Evolutionary conservation across 2,888 invertebrate species (phyloP), one percentile per base, ranked within the genome.

Genomic region (Hyposoter didymator): DNA sequence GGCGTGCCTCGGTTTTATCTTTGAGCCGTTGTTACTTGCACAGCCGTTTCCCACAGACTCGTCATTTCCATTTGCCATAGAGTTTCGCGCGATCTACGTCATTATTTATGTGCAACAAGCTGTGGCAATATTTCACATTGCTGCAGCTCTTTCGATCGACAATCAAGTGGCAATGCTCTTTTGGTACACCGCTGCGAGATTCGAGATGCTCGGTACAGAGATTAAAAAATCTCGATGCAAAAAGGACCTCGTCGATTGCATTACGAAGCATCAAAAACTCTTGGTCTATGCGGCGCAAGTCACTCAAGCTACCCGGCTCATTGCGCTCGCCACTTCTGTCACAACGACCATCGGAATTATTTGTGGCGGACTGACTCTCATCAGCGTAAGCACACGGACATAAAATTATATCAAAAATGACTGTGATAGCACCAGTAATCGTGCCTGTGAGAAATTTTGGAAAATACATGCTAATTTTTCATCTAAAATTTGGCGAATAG

Each of bases 31-130:
- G 17, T 73, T 92, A 12, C 84, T 88, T 0, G 75, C 85, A 0
- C 90, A 90, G 62, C 59, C 88, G 3, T 89, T 92, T 47, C 93
- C 93, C 12, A 89, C 90, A 0, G 89, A 90, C 59, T 87, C 89
- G 0, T 87, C 88, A 47, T 93, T 92, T 86, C 93, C 92, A n/a
- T 92, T 93, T 82, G 32, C 84, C 1, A 82, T 90, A 1, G 81
- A 91, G 17, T 19, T 82, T 43, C 78, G 81, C 52, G 82, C 86
- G 0, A 10, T 89, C 0, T 80, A 83, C 19, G 84, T 81, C 35
- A 49, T 88, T 0, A 67, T 93, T 4, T 93, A 90, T 45, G 2
- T 88, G 0, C 88, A 89, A 14, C 91, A 92, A 62, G 19, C 75
- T 0, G 0, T 92, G 3, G 87, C 86, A 0, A 87, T 90, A n/a